Evolutionary conservation across 2,113 vertebrate genomes (phyloP).

Genomic region (Limnothrissa miodon): DNA sequence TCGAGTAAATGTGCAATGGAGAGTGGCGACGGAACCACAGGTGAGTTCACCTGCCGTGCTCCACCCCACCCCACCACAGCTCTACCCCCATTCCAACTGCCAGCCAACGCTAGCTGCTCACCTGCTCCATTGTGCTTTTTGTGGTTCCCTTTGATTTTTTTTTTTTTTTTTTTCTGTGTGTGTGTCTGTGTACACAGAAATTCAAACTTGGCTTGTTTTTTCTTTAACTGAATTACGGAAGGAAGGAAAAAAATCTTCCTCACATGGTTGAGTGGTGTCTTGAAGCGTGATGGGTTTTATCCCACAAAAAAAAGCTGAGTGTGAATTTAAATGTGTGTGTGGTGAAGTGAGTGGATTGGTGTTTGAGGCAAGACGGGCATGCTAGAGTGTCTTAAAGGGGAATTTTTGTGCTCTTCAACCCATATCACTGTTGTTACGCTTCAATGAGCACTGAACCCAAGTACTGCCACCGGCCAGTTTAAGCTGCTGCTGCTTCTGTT

Average conservation of each 20-base stretch:
- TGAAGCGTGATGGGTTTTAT: no score
- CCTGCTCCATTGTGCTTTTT: not conserved
- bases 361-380: not conserved
- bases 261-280: not conserved
- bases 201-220: not conserved
- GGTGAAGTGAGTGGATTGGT: not conserved
- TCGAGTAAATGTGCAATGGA: slow-evolving; percentile 93
- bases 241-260: not conserved
- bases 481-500: no score
- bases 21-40: slow-evolving; percentile 86
- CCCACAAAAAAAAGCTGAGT: not conserved
- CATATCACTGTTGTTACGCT: no score
- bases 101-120: not conserved
- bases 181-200: not conserved
- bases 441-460: no score
- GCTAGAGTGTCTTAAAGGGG: not conserved
- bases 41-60: slow-evolving; percentile 69
- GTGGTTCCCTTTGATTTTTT: not conserved
- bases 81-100: not conserved
- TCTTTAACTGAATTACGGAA: not conserved
- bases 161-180: not conserved
- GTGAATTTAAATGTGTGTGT: not conserved
- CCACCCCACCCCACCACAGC: not conserved
- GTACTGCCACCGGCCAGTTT: no score
- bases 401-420: no score